These are phyloP conservation scores for Maconellicoccus hirsutus DNA, from an alignment of 1,140 invertebrate species.

Conservation along the genomic window DNA sequence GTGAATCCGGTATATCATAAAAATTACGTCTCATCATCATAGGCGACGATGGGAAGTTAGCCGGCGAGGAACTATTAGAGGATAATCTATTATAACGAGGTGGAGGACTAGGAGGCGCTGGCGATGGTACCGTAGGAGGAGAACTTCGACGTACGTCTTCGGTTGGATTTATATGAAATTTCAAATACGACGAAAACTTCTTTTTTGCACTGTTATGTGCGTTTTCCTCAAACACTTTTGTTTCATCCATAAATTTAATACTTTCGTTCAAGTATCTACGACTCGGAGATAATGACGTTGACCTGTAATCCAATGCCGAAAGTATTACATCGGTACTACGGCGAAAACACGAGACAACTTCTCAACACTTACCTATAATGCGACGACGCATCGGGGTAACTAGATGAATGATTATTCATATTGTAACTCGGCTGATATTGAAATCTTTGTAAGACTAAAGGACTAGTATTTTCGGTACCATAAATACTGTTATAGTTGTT, in stretches of 20 bases:
- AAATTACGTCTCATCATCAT: constrained; percentile 46
- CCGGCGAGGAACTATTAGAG: constrained; percentile 32
- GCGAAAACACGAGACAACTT: background rate
- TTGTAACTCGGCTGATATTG: constrained; percentile 48
- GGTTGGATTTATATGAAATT: constrained; percentile 41
- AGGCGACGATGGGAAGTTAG: constrained; percentile 40
- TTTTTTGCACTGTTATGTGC: constrained; percentile 40
- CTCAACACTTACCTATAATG: constrained; percentile 4
- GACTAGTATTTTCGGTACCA: constrained; percentile 44
- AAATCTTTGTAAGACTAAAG: constrained; percentile 48
- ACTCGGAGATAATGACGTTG: constrained; percentile 31
- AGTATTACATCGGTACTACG: background rate
- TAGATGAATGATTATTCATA: constrained; percentile 16
- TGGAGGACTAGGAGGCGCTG: constrained; percentile 47
- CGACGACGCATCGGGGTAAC: background rate
- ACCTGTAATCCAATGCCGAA: constrained; percentile 25
- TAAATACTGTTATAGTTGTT: constrained; percentile 23
- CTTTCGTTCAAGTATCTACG: constrained; percentile 28
- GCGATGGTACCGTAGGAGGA: constrained; percentile 28
- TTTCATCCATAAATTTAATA: constrained; percentile 30
- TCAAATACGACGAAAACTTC: constrained; percentile 64
- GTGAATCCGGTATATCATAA: constrained; percentile 39
- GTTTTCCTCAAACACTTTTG: constrained; percentile 28
- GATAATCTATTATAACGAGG: constrained; percentile 45
- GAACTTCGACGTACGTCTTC: constrained; percentile 30